phyloP scores from a whole-genome alignment of 2,797 vertebrate genomes.

The Chaetophractus vellerosus region DNA sequence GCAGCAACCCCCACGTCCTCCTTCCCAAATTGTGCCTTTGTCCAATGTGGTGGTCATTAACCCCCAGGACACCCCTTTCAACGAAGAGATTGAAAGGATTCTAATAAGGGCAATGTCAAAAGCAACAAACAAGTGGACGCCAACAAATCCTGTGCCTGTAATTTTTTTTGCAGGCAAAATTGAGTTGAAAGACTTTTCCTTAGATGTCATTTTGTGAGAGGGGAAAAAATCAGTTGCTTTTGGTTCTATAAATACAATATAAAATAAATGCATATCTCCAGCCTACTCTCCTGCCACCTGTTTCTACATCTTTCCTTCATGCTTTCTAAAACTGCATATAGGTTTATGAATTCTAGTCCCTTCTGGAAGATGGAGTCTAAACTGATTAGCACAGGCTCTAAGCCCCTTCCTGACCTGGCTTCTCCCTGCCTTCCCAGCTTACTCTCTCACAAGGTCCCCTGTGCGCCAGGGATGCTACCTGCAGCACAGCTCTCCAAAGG shows the following conservation, averaged over 20 bases:
- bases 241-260: neutral
- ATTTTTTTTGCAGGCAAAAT: constrained; percentile 52
- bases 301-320: neutral
- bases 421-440: neutral
- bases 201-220: neutral
- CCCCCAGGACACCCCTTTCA: neutral
- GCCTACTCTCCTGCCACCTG: neutral
- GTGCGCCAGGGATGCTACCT: neutral
- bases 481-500: neutral
- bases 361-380: neutral
- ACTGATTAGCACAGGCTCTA: neutral
- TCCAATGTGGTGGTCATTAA: neutral
- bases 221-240: neutral
- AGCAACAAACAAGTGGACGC: neutral
- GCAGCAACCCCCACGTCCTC: neutral
- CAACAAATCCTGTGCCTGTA: neutral
- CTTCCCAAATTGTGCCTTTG: neutral
- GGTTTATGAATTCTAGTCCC: neutral
- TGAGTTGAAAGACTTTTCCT: neutral
- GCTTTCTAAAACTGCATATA: neutral
- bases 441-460: neutral
- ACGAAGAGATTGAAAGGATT: neutral
- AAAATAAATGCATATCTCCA: constrained; percentile 12
- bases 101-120: neutral
- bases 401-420: neutral